Conservation (phyloP, 2,888 invertebrate genomes). For the Drosophila melanosoma region DNA sequence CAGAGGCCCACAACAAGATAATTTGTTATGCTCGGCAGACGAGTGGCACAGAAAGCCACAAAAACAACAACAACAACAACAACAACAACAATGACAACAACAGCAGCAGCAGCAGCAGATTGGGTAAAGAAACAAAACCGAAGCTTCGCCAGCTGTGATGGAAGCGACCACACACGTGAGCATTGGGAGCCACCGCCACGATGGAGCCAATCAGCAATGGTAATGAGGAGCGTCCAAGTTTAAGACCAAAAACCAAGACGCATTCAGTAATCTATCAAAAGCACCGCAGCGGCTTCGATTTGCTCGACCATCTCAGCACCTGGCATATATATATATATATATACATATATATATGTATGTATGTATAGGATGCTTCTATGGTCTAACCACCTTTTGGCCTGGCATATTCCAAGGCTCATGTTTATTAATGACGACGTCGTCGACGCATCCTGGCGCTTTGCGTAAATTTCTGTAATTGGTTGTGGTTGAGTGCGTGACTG, state of each 20-base stretch:
- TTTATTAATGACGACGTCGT: conserved; percentile 70
- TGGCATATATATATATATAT: conserved; percentile 6
- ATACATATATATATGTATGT: not conserved
- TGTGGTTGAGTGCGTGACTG: conserved; percentile 69
- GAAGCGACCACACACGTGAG: conserved; percentile 71
- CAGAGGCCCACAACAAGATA: conserved; percentile 69
- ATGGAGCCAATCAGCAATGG: conserved; percentile 72
- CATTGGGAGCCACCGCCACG: conserved; percentile 49
- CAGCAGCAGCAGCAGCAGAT: conserved; percentile 7
- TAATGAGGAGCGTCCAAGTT: conserved; percentile 62
- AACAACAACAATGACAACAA: not conserved
- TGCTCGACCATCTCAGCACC: conserved; percentile 50
- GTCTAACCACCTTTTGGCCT: conserved; percentile 41
- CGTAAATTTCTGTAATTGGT: conserved; percentile 77
- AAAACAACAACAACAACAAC: conserved; percentile 31
- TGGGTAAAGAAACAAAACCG: conserved; percentile 36
- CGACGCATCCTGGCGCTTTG: conserved; percentile 68
- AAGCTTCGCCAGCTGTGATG: conserved; percentile 60
- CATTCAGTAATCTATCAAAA: conserved; percentile 71
- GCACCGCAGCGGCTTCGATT: conserved; percentile 69
- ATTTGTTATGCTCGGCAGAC: conserved; percentile 70
- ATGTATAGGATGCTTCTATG: conserved; percentile 12
- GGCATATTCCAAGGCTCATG: conserved; percentile 59
- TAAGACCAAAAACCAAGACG: conserved; percentile 30
- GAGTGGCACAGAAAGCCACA: conserved; percentile 45